Base-by-base conservation (phyloP, 2,888 invertebrate species). In the Drosophila mettleri region DNA sequence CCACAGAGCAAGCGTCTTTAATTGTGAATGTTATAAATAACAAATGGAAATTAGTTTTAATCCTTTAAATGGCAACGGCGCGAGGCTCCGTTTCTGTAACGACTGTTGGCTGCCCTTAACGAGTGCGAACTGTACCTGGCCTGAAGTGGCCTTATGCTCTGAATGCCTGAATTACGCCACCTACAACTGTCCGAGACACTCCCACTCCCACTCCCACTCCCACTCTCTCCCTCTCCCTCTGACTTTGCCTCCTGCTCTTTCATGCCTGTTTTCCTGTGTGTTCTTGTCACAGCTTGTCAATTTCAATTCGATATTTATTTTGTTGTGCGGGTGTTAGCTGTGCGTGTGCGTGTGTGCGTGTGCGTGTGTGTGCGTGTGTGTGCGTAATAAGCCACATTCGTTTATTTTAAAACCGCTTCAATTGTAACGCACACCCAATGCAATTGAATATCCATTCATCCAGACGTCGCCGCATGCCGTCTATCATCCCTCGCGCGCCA, bases 281-380 rank as follows among this genome's bases (percentile, higher is more conserved):
- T 41, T 48, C 18, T 36, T 80, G 86, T 71, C 83, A 69, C 72
- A 85, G 80, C 76, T 63, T 74, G 86, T 83, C 88, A 88, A 69
- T 79, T 83, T 86, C 84, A 86, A 83, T 83, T 86, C 86, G 70
- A 83, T 80, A 88, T 88, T 83, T 80, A 86, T 88, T 88, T 86
- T 71, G 63, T 59, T 71, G 66, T 68, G 69, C 48, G 55, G 57
- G 29, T 39, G 52, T 22, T 22, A 20, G 39, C 22, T 36, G 8
- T 29, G 41, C 51, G 27, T 41, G 48, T 51, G 55, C 52, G 45
- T 64, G 43, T 45, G 43, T 27, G 20, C 16, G 52, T 48, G 51
- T 52, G 63, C 43, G 55, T 67, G 39, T 55, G 39, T 24, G 41
- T 45, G 53, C 43, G 36, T 61, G 41, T 58, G 48, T 74, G 65